Evolutionary conservation across 2,113 vertebrate genomes (phyloP).

Genomic region (Ascaphus truei): DNA sequence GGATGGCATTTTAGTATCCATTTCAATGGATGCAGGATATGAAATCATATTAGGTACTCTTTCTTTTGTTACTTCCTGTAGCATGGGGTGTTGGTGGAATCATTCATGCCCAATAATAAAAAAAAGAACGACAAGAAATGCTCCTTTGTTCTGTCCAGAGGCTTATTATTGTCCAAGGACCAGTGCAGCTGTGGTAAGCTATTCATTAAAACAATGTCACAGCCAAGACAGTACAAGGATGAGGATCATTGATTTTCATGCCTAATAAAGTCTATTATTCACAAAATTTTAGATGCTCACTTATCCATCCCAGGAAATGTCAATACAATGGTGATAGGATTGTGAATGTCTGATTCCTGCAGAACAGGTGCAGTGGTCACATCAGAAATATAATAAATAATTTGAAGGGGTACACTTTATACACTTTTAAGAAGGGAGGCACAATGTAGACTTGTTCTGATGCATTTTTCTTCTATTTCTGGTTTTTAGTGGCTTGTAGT

Average conservation of each 20-base stretch:
- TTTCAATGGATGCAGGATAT: background rate
- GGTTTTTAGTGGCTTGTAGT: no score
- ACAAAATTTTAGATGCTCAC: background rate
- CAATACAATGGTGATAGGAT: background rate
- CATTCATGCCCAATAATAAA: background rate
- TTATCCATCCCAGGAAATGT: background rate
- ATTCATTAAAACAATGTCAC: conserved; percentile 3
- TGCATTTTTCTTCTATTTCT: no score
- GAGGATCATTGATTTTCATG: conserved; percentile 25
- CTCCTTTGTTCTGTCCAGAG: background rate
- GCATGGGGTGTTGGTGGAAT: background rate
- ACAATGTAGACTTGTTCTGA: no score
- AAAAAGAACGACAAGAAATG: background rate
- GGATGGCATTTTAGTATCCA: background rate
- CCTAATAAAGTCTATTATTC: conserved; percentile 3
- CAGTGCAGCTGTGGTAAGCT: background rate
- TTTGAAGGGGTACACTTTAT: no score
- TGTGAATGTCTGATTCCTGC: no score
- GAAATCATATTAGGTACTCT: background rate
- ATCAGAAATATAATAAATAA: no score
- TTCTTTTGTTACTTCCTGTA: background rate
- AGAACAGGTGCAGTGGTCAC: no score
- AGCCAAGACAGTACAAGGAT: background rate
- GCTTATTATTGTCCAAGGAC: background rate
- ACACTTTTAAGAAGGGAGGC: no score